Evolutionary conservation across 2,797 vertebrate species (phyloP), one percentile per base, ranked within the genome.

Genomic region (Spinibarbus caldwelli): DNA sequence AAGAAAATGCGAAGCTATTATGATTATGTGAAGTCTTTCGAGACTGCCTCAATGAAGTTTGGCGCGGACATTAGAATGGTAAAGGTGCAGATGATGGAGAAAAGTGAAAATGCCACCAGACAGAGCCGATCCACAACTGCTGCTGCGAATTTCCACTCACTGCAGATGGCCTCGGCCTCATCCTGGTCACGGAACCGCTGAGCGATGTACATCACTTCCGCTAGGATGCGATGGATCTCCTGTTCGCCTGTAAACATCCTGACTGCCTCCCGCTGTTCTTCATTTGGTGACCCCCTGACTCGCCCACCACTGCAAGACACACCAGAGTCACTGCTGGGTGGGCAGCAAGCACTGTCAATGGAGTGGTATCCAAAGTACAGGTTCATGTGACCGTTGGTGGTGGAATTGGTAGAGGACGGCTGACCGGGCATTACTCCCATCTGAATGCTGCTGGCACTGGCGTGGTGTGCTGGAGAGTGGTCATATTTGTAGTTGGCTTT

Each of bases 91-190:
- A 97, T 95, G 89, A 98, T 97, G 84, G 97, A 97, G 90, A 98
- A 98, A 78, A 98, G 95, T 2, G 96, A 97, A 92, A 98, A 98
- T 31, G 96, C 96, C 91, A 98, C 96, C 83, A 98, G 94, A 86
- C 97, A 98, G 62, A 98, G 93, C 14, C 97, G 95, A 92, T 97
- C 97, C 89, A 97, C 96, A 64, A 98, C 96, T 0, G 97, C 97
- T 0, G 97, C 97, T 0, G 97, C 97, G 87, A 98, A 98, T 91
- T 98, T 98, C 97, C 97, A 98, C 90, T 98, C 97, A 5, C 97
- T 96, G 91, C 96, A 96, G 90, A 97, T 92, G 29, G 95, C 96
- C 88, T 97, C 96, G 0, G 94, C 96, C 89, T 96, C 94, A 2
- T 97, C 97, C 90, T 97, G 96, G 71, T 96, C 96, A 78, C 96